phyloP scores from a whole-genome alignment of 2,797 vertebrate genomes.

The Acestrorhynchus altus region DNA sequence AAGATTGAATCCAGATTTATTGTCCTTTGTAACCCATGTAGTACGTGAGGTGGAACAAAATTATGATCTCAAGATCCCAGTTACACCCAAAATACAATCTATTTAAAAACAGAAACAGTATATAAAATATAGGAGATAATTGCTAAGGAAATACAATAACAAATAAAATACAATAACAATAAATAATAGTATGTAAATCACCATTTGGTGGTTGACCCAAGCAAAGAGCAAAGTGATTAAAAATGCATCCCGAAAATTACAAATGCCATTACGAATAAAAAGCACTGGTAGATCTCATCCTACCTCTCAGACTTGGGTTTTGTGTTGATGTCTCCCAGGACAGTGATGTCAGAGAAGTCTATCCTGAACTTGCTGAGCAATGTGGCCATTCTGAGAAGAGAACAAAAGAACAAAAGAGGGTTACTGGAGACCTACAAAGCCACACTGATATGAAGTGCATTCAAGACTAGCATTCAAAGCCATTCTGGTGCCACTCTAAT shows the following conservation, averaged over 20 bases:
- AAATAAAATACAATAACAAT: no score
- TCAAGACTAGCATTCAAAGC: background rate
- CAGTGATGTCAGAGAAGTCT: conserved; percentile 97
- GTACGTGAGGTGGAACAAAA: no score
- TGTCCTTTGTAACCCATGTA: no score
- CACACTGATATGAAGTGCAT: background rate
- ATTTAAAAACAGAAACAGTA: no score
- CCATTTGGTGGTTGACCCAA: background rate
- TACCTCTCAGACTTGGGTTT: conserved; percentile 98
- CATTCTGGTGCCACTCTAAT: background rate
- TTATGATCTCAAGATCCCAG: no score
- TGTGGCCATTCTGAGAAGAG: conserved; percentile 89
- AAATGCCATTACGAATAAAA: background rate
- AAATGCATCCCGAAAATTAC: background rate
- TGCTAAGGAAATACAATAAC: no score
- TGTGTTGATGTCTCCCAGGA: conserved; percentile 96
- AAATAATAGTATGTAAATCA: background rate
- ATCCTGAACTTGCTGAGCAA: conserved; percentile 98
- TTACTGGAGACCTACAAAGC: conserved; percentile 7
- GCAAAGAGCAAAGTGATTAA: background rate
- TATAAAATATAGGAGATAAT: no score
- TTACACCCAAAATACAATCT: no score
- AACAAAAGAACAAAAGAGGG: conserved; percentile 17
- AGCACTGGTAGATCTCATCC: conserved; percentile 37
- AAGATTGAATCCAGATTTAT: no score